A percentile compares a stretch with the other conserved stretches of the same genome.
These are phyloP conservation scores for Cataglyphis cursor DNA, from an alignment of 2,888 invertebrate species.

Conservation along the genomic window DNA sequence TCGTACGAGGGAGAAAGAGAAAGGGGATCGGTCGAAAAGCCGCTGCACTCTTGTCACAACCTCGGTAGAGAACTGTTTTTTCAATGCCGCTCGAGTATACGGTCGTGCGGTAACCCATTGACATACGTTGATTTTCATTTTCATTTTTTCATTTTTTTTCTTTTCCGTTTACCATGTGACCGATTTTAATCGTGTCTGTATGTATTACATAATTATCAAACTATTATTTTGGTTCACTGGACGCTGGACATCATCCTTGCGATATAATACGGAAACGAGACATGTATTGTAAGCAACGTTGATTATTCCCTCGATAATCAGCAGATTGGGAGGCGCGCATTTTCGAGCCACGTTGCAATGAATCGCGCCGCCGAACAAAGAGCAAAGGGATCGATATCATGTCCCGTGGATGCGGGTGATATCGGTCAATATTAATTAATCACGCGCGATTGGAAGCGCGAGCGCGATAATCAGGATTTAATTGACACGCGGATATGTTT, in stretches of 20 bases:
- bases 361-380: conserved; percentile 8
- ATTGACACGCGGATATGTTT: conserved; percentile 40
- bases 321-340: background rate
- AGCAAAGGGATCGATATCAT: conserved; percentile 45
- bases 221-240: background rate
- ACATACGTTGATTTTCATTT: conserved; percentile 1
- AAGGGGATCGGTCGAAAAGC: conserved; percentile 65
- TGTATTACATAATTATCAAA: background rate
- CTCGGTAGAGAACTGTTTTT: conserved; percentile 60
- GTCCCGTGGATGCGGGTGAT: conserved; percentile 31
- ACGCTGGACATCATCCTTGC: background rate
- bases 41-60: conserved; percentile 57
- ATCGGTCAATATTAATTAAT: conserved; percentile 24
- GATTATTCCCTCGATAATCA: conserved; percentile 27
- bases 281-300: conserved; percentile 1
- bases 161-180: background rate
- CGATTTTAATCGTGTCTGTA: background rate
- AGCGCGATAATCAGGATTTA: conserved; percentile 42
- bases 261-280: background rate
- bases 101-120: conserved; percentile 39
- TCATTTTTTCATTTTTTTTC: background rate
- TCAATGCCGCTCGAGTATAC: conserved; percentile 39
- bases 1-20: conserved; percentile 53
- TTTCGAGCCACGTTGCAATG: conserved; percentile 17
- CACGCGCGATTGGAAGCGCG: conserved; percentile 34